phyloP scores from a whole-genome alignment of 2,888 invertebrate genomes.

The Brassicogethes aeneus region DNA sequence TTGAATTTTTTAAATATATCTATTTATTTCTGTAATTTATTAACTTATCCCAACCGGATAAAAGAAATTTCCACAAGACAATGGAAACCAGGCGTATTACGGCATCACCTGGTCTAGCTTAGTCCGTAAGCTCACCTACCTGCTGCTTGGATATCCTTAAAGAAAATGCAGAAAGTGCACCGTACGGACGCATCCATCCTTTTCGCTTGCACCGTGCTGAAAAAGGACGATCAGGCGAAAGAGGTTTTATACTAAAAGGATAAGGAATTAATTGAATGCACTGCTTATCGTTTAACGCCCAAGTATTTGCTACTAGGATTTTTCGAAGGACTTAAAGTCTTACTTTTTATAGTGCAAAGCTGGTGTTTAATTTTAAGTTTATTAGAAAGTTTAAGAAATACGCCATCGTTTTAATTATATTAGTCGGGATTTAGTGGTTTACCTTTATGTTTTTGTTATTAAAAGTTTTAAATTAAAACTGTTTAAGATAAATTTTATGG shows the following conservation, averaged over 20 bases:
- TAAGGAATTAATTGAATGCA: constrained; percentile 21
- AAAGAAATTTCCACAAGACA: too few species aligned
- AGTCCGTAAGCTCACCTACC: constrained; percentile 17
- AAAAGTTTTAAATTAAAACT: too few species aligned
- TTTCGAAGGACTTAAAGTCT: constrained; percentile 14
- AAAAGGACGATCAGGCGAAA: constrained; percentile 11
- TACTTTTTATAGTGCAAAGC: constrained; percentile 13
- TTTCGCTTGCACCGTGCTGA: too few species aligned
- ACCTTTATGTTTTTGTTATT: neutral
- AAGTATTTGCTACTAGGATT: constrained; percentile 19
- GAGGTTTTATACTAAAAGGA: constrained; percentile 13
- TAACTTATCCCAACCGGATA: too few species aligned
- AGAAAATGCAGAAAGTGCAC: constrained; percentile 10
- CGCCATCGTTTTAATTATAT: neutral
- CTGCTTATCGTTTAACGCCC: constrained; percentile 18
- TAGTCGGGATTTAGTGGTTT: neutral
- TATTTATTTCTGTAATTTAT: too few species aligned
- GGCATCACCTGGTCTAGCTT: constrained; percentile 21
- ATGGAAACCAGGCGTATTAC: constrained; percentile 22
- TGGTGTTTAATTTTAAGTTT: constrained; percentile 8
- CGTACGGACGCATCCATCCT: constrained; percentile 2
- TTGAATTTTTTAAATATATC: too few species aligned
- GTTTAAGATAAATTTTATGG: too few species aligned
- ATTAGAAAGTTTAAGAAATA: constrained; percentile 7
- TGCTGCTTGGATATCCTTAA: constrained; percentile 11